These are phyloP conservation scores for Patella pellucida DNA, from an alignment of 2,888 invertebrate genomes.

Conservation along the genomic window DNA sequence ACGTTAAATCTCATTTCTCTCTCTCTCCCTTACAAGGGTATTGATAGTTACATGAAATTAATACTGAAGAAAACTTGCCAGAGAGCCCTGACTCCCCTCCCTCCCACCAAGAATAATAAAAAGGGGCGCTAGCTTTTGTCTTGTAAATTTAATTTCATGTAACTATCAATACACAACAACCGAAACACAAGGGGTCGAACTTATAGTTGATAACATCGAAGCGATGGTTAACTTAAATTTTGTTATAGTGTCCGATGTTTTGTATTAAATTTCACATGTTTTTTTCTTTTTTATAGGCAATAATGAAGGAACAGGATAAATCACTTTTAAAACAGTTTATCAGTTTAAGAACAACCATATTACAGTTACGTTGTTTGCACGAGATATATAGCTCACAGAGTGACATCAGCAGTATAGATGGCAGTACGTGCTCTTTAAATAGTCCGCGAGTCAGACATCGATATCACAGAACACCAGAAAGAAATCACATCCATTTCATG, in stretches of 20 bases:
- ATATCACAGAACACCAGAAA: constrained; percentile 5
- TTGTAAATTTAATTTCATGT: no score
- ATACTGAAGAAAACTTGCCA: no score
- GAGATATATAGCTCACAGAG: constrained; percentile 48
- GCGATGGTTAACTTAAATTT: no score
- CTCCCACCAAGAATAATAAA: no score
- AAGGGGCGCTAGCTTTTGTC: no score
- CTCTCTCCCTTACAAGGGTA: no score
- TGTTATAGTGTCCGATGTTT: not conserved
- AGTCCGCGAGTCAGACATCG: constrained; percentile 27
- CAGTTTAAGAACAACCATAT: constrained; percentile 52
- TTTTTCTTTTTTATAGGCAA: constrained; percentile 41
- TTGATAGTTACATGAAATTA: no score
- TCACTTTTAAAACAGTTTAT: constrained; percentile 55
- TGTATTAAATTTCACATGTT: not conserved
- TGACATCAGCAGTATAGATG: constrained; percentile 49
- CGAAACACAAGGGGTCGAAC: no score
- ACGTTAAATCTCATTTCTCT: no score
- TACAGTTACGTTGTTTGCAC: constrained; percentile 51
- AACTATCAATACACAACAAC: no score
- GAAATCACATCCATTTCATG: constrained; percentile 24
- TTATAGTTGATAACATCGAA: no score
- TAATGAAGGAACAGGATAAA: constrained; percentile 60
- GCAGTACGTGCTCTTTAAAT: constrained; percentile 54
- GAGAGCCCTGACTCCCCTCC: no score